phyloP scores from a whole-genome alignment of 2,113 vertebrate genomes.

The Xenopus laevis region DNA sequence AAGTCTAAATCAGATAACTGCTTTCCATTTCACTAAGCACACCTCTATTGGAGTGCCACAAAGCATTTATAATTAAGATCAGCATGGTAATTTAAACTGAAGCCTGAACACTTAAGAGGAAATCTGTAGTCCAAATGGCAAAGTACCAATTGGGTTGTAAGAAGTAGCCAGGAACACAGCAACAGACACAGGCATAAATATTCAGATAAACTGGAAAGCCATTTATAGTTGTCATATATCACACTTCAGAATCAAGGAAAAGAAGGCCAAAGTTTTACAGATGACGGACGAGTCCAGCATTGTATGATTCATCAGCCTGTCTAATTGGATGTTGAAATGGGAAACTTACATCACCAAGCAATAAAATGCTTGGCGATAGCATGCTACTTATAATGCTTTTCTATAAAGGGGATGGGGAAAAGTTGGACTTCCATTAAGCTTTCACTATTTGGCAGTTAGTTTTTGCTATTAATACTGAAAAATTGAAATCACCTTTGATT shows the following conservation, averaged over 20 bases:
- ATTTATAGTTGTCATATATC: slow-evolving; percentile 14
- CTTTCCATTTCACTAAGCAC: background rate
- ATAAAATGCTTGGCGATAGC: slow-evolving; percentile 14
- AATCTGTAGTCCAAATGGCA: slow-evolving; percentile 23
- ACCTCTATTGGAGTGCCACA: background rate
- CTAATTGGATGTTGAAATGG: slow-evolving; percentile 16
- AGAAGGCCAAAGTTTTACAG: slow-evolving; percentile 15
- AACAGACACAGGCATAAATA: slow-evolving; percentile 11
- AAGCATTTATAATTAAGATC: background rate
- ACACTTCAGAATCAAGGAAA: background rate
- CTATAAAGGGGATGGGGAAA: slow-evolving; percentile 14
- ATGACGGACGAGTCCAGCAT: slow-evolving; percentile 12
- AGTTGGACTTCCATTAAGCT: slow-evolving; percentile 11
- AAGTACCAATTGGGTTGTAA: background rate
- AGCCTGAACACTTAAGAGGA: background rate
- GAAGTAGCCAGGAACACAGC: slow-evolving; percentile 10
- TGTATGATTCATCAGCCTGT: slow-evolving; percentile 25
- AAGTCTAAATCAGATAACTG: background rate
- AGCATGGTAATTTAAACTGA: background rate
- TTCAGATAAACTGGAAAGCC: slow-evolving; percentile 15
- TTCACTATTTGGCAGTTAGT: background rate
- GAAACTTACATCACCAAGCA: slow-evolving; percentile 13
- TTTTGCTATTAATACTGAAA: slow-evolving; percentile 22
- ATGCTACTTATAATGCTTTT: slow-evolving; percentile 24
- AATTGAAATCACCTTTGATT: background rate